A percentile compares a stretch with the other conserved stretches of the same genome.
Evolutionary conservation across 2,797 vertebrate species (phyloP).

Genomic region (Labeo calbasu): DNA sequence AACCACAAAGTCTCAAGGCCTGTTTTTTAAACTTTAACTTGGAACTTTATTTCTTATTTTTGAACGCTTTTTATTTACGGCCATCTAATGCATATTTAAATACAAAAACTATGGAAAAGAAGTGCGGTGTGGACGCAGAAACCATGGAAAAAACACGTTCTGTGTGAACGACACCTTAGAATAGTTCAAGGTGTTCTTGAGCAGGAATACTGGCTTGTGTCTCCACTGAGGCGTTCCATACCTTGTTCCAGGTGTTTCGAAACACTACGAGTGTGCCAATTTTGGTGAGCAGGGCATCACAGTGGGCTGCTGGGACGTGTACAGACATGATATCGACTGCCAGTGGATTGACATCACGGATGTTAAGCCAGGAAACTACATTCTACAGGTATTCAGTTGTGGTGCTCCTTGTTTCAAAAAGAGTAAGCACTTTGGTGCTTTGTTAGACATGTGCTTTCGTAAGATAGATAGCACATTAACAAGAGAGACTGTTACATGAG

Average conservation of each 20-base stretch:
- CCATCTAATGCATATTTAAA: not conserved
- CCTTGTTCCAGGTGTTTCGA: constrained; percentile 82
- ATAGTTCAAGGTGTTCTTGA: not conserved
- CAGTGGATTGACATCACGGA: constrained; percentile 98
- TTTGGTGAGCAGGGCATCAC: constrained; percentile 98
- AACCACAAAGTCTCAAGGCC: too few species aligned
- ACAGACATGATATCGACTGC: constrained; percentile 96
- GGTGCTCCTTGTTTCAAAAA: not conserved
- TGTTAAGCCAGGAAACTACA: constrained; percentile 93
- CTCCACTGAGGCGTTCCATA: not conserved
- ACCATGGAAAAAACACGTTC: not conserved
- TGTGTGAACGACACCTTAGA: not conserved
- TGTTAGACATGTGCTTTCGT: not conserved
- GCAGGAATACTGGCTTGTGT: not conserved
- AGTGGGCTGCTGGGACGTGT: constrained; percentile 95
- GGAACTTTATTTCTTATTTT: too few species aligned
- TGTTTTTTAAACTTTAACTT: too few species aligned
- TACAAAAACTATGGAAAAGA: not conserved
- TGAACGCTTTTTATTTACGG: too few species aligned
- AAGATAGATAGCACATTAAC: not conserved
- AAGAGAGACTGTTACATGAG: not conserved
- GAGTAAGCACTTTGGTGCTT: not conserved
- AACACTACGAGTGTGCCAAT: constrained; percentile 97
- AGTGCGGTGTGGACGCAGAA: not conserved
- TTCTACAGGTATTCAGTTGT: constrained; percentile 84